A percentile compares a stretch with the other conserved stretches of the same genome.
phyloP scores from a whole-genome alignment of 2,888 invertebrate species.

The Heliconius hortense region DNA sequence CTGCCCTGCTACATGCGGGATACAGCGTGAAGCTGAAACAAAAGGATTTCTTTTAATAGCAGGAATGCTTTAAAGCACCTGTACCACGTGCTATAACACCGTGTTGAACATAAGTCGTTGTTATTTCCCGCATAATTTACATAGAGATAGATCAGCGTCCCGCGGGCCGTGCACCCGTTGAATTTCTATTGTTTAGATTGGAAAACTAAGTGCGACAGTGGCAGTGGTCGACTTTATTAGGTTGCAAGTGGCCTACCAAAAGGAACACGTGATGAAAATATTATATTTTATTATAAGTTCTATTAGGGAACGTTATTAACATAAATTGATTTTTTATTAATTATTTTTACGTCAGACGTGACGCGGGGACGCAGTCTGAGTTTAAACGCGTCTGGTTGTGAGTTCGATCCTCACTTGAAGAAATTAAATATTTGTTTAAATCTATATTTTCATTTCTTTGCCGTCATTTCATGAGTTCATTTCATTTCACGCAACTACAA shows the following conservation, averaged over 20 bases:
- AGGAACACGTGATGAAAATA: slow-evolving; percentile 36
- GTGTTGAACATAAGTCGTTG: slow-evolving; percentile 73
- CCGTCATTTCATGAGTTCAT: too few relatives aligned
- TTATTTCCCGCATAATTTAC: slow-evolving; percentile 80
- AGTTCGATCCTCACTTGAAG: too few relatives aligned
- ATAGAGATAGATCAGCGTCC: slow-evolving; percentile 80
- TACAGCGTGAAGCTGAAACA: too few relatives aligned
- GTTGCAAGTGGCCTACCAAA: slow-evolving; percentile 59
- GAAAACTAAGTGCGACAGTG: slow-evolving; percentile 75
- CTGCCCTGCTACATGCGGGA: too few relatives aligned
- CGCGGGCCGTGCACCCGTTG: slow-evolving; percentile 77
- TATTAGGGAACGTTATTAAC: slow-evolving; percentile 49
- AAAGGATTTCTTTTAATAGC: background rate
- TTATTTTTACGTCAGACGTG: too few relatives aligned
- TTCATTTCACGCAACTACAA: too few relatives aligned
- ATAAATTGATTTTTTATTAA: slow-evolving; percentile 48
- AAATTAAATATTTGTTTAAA: too few relatives aligned
- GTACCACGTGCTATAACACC: slow-evolving; percentile 57
- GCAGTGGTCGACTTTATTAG: slow-evolving; percentile 71
- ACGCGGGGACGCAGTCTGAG: too few relatives aligned
- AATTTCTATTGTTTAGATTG: slow-evolving; percentile 83
- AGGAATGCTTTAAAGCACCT: background rate
- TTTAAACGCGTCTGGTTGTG: too few relatives aligned
- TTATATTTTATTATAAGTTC: slow-evolving; percentile 9
- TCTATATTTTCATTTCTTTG: too few relatives aligned